Conservation (phyloP, 2,113 vertebrate genomes). For the Hylia prasina region DNA sequence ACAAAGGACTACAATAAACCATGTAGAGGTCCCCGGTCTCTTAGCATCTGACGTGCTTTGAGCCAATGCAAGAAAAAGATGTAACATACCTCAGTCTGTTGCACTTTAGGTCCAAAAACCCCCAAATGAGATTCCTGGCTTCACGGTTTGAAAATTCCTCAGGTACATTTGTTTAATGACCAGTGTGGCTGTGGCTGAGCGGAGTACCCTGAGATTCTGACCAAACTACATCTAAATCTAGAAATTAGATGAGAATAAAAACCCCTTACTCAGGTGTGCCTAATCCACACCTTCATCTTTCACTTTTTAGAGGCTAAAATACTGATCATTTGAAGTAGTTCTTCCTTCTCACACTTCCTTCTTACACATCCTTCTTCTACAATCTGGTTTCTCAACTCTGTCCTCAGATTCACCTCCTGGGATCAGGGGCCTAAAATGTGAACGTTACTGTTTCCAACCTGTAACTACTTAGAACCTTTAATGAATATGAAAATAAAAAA, state of each 20-base stretch:
- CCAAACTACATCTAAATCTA: not conserved
- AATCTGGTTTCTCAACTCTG: not conserved
- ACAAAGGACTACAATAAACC: rapidly evolving
- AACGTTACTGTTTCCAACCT: not conserved
- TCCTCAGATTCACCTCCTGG: not conserved
- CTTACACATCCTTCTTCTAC: not conserved
- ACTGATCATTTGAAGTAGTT: not conserved
- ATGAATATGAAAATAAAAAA: not conserved
- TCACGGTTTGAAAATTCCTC: not conserved
- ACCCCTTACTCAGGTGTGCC: not conserved
- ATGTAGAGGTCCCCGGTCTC: not conserved
- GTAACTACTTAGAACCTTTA: not conserved
- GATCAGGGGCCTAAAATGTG: not conserved
- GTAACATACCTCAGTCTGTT: not conserved
- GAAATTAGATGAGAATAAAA: not conserved
- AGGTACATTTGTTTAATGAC: not conserved
- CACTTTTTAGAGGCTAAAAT: not conserved
- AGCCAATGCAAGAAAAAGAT: not conserved
- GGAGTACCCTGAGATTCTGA: not conserved
- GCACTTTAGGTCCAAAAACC: not conserved
- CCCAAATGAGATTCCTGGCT: not conserved
- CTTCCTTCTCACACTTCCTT: not conserved
- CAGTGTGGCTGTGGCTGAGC: not conserved
- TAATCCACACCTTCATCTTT: not conserved
- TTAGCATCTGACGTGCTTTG: not conserved